Percentiles rank a stretch among this genome's conserved stretches.
Evolutionary conservation across 1,140 invertebrate genomes (phyloP).

Genomic region (Metopolophium dirhodum): DNA sequence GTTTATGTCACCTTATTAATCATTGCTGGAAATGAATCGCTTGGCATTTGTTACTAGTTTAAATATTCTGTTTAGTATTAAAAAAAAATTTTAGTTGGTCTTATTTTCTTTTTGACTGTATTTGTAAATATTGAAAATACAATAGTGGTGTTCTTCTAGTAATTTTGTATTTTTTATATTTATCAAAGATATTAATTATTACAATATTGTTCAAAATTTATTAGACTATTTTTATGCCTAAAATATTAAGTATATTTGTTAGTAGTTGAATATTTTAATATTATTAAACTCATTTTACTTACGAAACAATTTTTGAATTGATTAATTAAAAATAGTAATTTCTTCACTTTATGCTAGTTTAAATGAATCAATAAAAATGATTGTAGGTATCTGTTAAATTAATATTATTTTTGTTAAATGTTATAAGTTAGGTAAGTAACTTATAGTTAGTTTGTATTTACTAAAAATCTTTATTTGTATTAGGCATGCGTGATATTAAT

Average conservation of each 20-base stretch:
- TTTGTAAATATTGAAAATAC: neutral
- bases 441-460: neutral
- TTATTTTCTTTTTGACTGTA: neutral
- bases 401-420: neutral
- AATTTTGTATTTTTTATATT: neutral
- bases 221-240: neutral
- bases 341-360: neutral
- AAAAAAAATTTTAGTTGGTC: neutral
- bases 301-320: too few species aligned
- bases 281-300: too few species aligned
- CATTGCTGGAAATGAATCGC: neutral
- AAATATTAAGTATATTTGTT: neutral
- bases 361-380: too few species aligned
- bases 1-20: neutral
- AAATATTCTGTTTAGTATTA: neutral
- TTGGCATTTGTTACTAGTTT: neutral
- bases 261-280: neutral
- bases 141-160: neutral
- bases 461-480: neutral
- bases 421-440: neutral
- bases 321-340: neutral
- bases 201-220: neutral
- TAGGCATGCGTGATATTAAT: neutral
- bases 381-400: too few species aligned
- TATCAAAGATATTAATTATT: neutral